Conservation (phyloP, 2,888 invertebrate species). For the Watsonalla cultraria region DNA sequence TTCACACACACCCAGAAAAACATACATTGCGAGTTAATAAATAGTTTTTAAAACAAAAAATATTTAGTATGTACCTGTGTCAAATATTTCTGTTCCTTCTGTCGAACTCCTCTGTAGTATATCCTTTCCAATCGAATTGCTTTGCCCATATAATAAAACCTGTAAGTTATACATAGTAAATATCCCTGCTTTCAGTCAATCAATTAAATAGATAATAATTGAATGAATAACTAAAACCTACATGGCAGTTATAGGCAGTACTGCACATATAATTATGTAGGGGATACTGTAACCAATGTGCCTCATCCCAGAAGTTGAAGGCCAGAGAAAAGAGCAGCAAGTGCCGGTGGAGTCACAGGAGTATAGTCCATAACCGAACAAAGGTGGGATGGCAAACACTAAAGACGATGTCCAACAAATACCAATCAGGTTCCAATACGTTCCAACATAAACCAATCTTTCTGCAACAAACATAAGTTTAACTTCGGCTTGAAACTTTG, state of each 20-base stretch:
- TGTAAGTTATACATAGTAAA: conserved; percentile 22
- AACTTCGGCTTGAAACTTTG: background rate
- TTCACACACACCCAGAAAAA: too few species aligned
- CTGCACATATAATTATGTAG: conserved; percentile 59
- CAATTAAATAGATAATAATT: background rate
- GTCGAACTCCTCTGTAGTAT: conserved; percentile 62
- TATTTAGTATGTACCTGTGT: conserved; percentile 49
- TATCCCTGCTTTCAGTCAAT: background rate
- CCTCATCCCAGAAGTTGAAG: conserved; percentile 54
- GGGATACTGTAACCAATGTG: conserved; percentile 67
- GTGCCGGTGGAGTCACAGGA: conserved; percentile 73
- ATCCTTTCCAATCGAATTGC: conserved; percentile 63
- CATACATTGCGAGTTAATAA: too few species aligned
- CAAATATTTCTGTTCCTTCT: conserved; percentile 61
- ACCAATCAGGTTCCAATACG: conserved; percentile 64
- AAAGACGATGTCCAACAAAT: conserved; percentile 62
- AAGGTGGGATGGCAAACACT: conserved; percentile 66
- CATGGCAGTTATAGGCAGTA: conserved; percentile 66
- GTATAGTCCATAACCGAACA: conserved; percentile 71
- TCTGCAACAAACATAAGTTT: conserved; percentile 44
- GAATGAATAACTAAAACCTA: conserved; percentile 32
- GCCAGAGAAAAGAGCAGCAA: conserved; percentile 69
- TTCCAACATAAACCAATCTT: conserved; percentile 55
- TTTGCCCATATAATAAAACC: conserved; percentile 71
- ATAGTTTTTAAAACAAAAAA: background rate